Base-by-base conservation (phyloP, 1,140 invertebrate genomes). In the Drosophila cardini region DNA sequence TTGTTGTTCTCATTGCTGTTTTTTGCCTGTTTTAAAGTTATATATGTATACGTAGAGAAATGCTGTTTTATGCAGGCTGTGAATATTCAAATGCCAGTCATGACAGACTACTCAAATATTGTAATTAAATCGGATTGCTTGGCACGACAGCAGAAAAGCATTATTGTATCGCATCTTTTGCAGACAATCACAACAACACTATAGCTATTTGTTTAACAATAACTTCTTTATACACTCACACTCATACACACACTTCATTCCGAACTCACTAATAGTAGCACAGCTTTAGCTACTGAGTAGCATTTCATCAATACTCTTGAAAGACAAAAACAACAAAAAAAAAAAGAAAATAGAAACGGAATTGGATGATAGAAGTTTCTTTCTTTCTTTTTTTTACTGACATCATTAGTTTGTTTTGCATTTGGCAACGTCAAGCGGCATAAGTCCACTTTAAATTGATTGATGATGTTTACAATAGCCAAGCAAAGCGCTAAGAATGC, bases 371-470 rank as follows among this genome's bases (percentile, higher is more conserved):
- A 18, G 32, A 68, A 72, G n/a, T 61, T 26, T 26, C 5, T 26
- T 26, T 26, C 2, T 26, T 26, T 26, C 2, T 26, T 2, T 26
- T 26, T 26, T 55, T 42, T 55, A n/a, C n/a, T 60, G 56, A 42
- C 76, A 78, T 78, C 76, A 78, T 78, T 78, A 78, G 76, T 78
- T 78, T 74, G 67, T 70, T 70, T 74, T 63, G 72, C 72, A 74
- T 70, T 76, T 76, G 60, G 64, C 64, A 68, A 70, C 57, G 72
- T 56, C 52, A 63, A 52, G 50, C 43, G 53, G 26, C 64, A 58
- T 77, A 60, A 78, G 72, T 67, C 76, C 64, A 67, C 63, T 75
- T 72, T 75, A 60, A 75, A 79, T 79, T 87, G 82, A 86, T 87
- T 86, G 72, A 86, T 86, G 82, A 82, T 67, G 26, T 15, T 55